phyloP scores from a whole-genome alignment of 2,113 vertebrate species.

The Myanophis thanlyinensis region DNA sequence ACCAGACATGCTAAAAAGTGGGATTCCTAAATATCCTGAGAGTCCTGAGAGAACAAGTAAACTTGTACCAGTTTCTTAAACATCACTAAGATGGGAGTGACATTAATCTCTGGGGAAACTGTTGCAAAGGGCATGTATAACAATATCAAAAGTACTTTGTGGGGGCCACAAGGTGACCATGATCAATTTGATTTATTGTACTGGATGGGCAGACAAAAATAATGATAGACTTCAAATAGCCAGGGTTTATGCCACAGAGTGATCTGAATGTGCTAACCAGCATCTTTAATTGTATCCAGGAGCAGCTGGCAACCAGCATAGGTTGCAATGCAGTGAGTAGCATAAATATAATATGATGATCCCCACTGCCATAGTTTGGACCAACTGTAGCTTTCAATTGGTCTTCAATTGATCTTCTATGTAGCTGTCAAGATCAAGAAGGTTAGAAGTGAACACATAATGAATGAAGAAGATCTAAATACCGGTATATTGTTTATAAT shows the following conservation, averaged over 20 bases:
- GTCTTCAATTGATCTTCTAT: not conserved
- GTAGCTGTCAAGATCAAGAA: not conserved
- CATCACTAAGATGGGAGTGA: not conserved
- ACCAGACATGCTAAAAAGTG: not conserved
- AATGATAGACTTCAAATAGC: not conserved
- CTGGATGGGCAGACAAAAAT: not conserved
- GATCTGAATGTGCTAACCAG: not conserved
- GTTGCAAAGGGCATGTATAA: not conserved
- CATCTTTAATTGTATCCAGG: not conserved
- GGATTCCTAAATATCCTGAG: not conserved
- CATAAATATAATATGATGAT: not conserved
- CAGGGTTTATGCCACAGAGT: not conserved
- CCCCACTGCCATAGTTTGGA: not conserved
- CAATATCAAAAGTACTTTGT: not conserved
- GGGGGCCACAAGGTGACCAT: not conserved
- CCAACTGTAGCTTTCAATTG: not conserved
- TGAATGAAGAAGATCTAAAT: too few relatives aligned
- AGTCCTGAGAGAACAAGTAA: not conserved
- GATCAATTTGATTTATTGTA: not conserved
- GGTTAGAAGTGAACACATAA: too few relatives aligned
- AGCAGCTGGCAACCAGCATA: not conserved
- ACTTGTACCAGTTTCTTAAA: not conserved
- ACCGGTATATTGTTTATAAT: too few relatives aligned
- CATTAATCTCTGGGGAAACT: not conserved
- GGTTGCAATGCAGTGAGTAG: not conserved